phyloP scores from a whole-genome alignment of 2,797 vertebrate genomes.

The Babyrousa celebensis region DNA sequence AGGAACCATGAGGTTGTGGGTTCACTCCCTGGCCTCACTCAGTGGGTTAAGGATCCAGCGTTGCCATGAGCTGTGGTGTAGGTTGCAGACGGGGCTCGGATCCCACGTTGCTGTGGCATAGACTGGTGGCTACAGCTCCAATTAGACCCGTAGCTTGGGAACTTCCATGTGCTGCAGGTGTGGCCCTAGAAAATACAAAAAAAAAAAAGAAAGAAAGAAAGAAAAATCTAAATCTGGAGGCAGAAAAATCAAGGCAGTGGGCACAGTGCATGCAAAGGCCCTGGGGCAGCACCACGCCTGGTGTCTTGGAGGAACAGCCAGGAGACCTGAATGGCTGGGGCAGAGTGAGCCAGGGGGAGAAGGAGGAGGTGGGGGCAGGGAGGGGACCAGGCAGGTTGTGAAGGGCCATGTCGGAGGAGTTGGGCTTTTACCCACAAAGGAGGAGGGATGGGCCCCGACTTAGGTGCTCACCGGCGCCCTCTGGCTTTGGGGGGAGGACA shows the following conservation, averaged over 20 bases:
- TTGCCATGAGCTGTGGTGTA: too few species aligned
- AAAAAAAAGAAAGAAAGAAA: too few species aligned
- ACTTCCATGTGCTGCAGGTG: too few species aligned
- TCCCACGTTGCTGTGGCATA: too few species aligned
- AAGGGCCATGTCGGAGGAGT: not conserved
- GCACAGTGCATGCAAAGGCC: not conserved
- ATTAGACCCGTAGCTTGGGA: too few species aligned
- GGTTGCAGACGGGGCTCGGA: too few species aligned
- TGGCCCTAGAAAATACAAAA: too few species aligned
- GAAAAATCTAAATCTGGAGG: not conserved
- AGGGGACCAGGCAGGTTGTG: rapidly evolving
- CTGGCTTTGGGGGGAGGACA: not conserved
- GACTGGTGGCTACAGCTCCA: too few species aligned
- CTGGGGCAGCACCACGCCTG: not conserved
- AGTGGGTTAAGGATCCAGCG: too few species aligned
- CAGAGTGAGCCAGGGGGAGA: not conserved
- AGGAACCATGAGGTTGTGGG: too few species aligned
- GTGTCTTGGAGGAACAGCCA: not conserved
- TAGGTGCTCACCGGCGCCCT: not conserved
- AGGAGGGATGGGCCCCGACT: too few species aligned
- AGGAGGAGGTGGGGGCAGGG: not conserved
- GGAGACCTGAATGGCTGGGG: rapidly evolving
- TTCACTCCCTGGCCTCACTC: too few species aligned
- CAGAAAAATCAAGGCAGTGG: not conserved
- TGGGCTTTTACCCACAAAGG: not conserved